A percentile compares a stretch with the other conserved stretches of the same genome.
These are phyloP conservation scores for Asobara japonica DNA, from an alignment of 1,140 invertebrate species.

Conservation along the genomic window DNA sequence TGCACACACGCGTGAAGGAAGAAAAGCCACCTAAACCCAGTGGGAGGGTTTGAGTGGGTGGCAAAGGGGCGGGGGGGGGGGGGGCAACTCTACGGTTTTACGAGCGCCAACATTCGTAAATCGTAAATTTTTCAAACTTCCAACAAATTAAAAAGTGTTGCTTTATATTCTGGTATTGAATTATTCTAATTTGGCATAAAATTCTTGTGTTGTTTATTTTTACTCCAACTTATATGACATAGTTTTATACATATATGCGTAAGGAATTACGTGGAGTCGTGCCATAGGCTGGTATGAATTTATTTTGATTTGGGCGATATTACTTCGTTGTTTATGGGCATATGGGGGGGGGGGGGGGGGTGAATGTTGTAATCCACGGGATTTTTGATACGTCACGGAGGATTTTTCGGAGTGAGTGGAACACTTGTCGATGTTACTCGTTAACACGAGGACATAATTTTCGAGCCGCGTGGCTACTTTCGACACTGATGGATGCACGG, in stretches of 20 bases:
- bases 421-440: constrained; percentile 20
- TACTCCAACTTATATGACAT: no score
- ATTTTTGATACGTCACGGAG: not conserved
- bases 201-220: not conserved
- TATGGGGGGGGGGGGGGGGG: not conserved
- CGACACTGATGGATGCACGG: constrained; percentile 50
- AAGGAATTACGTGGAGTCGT: no score
- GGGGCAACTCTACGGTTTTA: constrained; percentile 35
- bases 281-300: no score
- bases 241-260: no score
- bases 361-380: not conserved
- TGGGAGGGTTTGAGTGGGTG: constrained; percentile 30
- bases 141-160: not conserved
- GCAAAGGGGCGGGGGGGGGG: constrained; percentile 28
- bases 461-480: constrained; percentile 50
- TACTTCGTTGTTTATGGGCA: no score
- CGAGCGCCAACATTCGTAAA: constrained; percentile 36
- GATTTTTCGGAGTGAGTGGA: not conserved
- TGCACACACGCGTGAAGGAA: constrained; percentile 6
- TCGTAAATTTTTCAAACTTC: constrained; percentile 9
- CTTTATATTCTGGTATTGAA: not conserved
- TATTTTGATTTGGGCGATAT: not conserved
- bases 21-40: constrained; percentile 18
- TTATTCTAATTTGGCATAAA: not conserved
- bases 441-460: constrained; percentile 48